A percentile compares a stretch with the other conserved stretches of the same genome.
Conservation (phyloP, 2,888 invertebrate genomes). For the Athrips mouffetella region DNA sequence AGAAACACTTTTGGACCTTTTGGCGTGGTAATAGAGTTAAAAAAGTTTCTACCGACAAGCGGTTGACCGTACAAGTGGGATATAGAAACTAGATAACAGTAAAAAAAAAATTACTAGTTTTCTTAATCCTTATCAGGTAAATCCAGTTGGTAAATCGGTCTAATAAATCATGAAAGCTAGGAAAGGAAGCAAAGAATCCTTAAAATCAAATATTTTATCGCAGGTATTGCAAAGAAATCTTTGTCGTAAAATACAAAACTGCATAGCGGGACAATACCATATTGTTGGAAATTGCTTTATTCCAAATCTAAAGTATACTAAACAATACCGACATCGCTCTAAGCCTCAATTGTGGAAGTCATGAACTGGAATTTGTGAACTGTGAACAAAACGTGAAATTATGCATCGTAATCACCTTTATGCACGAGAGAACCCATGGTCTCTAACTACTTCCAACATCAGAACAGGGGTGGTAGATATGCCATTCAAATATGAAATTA, state of each 20-base stretch:
- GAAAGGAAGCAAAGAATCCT: too few relatives aligned
- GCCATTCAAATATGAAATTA: background rate
- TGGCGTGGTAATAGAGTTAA: too few relatives aligned
- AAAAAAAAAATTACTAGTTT: too few relatives aligned
- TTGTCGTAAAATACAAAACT: background rate
- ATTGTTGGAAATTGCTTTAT: constrained; percentile 8
- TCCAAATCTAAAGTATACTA: background rate
- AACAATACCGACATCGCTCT: background rate
- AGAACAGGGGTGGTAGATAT: constrained; percentile 1
- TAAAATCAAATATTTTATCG: background rate
- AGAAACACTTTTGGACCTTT: too few relatives aligned
- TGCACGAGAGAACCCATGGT: constrained; percentile 36
- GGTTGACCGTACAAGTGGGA: too few relatives aligned
- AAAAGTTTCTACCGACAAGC: too few relatives aligned
- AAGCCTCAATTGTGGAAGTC: constrained; percentile 9
- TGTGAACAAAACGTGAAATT: constrained; percentile 28
- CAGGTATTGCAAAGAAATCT: background rate
- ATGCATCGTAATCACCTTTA: constrained; percentile 30
- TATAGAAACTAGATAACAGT: too few relatives aligned
- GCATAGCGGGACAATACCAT: background rate
- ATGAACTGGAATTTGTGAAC: constrained; percentile 9
- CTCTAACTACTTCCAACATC: constrained; percentile 13
- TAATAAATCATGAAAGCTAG: too few relatives aligned
- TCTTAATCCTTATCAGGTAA: too few relatives aligned
- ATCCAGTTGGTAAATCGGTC: too few relatives aligned